Percentiles rank a stretch among this genome's conserved stretches.
Conservation (phyloP, 53 echinoderm and acorn worm species). For the Paracentrotus lividus region DNA sequence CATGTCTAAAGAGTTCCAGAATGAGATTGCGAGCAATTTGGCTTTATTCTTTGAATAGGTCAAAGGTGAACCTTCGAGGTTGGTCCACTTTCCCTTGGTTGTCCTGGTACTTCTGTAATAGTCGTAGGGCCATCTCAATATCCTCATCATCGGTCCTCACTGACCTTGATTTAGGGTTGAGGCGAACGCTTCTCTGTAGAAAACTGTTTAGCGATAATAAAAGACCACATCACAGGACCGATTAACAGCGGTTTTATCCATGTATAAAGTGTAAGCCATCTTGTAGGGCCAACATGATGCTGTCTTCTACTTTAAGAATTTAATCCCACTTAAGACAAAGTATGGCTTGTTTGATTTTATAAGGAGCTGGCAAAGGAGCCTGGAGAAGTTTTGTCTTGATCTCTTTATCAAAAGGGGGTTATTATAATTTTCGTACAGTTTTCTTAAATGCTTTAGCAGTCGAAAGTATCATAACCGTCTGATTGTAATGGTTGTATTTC, state of each 20-base stretch:
- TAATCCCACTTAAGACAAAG: no score
- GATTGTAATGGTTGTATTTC: no score
- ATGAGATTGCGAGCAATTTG: not conserved
- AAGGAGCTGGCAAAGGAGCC: not conserved
- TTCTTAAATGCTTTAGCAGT: no score
- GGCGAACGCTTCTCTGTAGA: not conserved
- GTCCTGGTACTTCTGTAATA: conserved; percentile 26
- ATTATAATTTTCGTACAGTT: not conserved
- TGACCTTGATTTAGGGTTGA: not conserved
- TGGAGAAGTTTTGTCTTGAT: not conserved
- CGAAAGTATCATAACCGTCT: no score
- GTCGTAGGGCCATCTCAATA: conserved; percentile 10
- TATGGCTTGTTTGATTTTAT: not conserved
- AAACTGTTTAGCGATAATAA: not conserved
- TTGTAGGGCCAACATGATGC: no score
- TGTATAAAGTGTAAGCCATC: no score
- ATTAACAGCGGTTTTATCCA: not conserved
- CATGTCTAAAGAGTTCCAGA: not conserved
- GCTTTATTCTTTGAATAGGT: not conserved
- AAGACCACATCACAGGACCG: not conserved
- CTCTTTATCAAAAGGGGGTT: not conserved
- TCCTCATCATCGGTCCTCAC: conserved; percentile 1
- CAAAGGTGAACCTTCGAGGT: conserved; percentile 17
- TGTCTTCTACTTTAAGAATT: no score
- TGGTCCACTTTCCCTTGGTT: not conserved